Evolutionary conservation across 1,140 invertebrate species (phyloP).

Genomic region (Zaprionus tsacasi): DNA sequence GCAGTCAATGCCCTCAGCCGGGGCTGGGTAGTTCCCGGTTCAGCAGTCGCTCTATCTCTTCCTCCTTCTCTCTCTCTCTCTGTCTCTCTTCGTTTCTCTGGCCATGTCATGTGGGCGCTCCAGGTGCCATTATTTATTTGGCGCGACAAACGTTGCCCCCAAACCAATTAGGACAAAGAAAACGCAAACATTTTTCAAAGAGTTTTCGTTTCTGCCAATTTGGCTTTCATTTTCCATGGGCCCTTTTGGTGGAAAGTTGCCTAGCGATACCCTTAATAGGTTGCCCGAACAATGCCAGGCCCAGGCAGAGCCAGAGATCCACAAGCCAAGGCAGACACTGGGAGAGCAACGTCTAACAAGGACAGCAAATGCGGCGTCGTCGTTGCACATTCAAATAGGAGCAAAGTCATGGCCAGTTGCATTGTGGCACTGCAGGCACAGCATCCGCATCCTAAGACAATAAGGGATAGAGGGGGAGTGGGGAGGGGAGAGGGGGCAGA

Average conservation of each 20-base stretch:
- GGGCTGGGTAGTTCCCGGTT: neutral
- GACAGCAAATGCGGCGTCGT: constrained; percentile 38
- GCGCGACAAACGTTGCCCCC: constrained; percentile 62
- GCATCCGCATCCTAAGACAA: constrained; percentile 60
- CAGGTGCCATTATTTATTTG: constrained; percentile 80
- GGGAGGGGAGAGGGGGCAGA: constrained; percentile 36
- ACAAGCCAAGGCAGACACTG: neutral
- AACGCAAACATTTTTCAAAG: constrained; percentile 67
- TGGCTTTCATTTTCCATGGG: constrained; percentile 78
- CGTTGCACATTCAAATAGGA: constrained; percentile 70
- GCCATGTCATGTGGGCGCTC: constrained; percentile 60
- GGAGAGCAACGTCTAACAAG: constrained; percentile 62
- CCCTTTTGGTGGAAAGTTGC: constrained; percentile 65
- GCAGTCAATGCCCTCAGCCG: constrained; percentile 2
- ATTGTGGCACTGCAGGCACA: constrained; percentile 24
- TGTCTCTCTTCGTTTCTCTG: constrained; percentile 48
- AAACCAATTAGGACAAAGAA: constrained; percentile 75
- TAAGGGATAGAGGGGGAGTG: constrained; percentile 20
- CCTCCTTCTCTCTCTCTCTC: neutral
- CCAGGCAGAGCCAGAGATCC: neutral
- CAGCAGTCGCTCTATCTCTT: constrained; percentile 48
- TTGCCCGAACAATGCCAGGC: constrained; percentile 40
- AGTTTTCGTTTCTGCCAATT: constrained; percentile 52
- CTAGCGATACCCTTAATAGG: constrained; percentile 70
- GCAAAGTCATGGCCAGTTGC: constrained; percentile 60